Percentiles rank a stretch among this genome's conserved stretches.
Conservation (phyloP, 1,140 invertebrate genomes). For the Monomorium pharaonis region DNA sequence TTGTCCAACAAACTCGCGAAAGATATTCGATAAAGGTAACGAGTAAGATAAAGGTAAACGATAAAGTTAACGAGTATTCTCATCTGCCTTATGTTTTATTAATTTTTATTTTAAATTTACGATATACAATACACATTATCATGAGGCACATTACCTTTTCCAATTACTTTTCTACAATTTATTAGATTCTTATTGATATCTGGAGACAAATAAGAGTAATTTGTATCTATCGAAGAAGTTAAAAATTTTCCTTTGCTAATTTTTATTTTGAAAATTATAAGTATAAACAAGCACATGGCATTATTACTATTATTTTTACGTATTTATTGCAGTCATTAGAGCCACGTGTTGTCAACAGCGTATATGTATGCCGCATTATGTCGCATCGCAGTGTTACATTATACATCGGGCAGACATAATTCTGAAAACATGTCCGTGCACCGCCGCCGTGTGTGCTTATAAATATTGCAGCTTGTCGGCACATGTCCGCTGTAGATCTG, state of each 20-base stretch:
- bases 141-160: not conserved
- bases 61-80: not conserved
- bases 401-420: slow-evolving; percentile 45
- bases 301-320: slow-evolving; percentile 18
- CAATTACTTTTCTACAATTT: not conserved
- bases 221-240: not conserved
- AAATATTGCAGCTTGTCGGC: slow-evolving; percentile 45
- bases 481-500: slow-evolving; percentile 37
- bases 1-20: not conserved
- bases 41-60: too few species aligned
- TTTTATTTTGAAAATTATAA: not conserved
- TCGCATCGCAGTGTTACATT: slow-evolving; percentile 38
- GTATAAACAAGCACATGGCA: not conserved
- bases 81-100: not conserved
- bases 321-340: slow-evolving; percentile 39
- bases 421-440: slow-evolving; percentile 48
- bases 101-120: not conserved
- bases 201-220: not conserved
- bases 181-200: not conserved
- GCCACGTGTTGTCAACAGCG: slow-evolving; percentile 30
- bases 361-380: slow-evolving; percentile 33
- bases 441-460: slow-evolving; percentile 3
- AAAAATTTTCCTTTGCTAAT: not conserved
- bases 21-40: too few species aligned
- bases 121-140: not conserved